Conservation (phyloP, 2,113 vertebrate species). For the Catharus minimus region DNA sequence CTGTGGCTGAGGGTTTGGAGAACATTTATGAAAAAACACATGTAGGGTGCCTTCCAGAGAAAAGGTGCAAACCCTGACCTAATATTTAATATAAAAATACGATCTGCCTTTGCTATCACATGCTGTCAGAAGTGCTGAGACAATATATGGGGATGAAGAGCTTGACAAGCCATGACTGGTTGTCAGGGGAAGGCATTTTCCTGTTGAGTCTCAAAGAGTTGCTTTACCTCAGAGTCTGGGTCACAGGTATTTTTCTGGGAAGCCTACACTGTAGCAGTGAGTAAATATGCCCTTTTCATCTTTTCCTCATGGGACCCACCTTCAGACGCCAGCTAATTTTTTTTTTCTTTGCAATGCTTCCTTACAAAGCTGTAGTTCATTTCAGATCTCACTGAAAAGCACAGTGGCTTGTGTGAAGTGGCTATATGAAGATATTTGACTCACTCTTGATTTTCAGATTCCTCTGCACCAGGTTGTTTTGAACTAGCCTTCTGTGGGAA, state of each 20-base stretch:
- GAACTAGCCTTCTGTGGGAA: background rate
- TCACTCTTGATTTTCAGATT: background rate
- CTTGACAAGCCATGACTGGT: background rate
- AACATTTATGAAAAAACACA: background rate
- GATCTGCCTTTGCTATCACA: background rate
- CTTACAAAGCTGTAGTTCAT: background rate
- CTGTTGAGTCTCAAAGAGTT: background rate
- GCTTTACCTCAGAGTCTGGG: background rate
- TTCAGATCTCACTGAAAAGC: background rate
- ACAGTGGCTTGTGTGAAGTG: background rate
- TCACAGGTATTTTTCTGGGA: background rate
- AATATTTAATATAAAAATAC: background rate
- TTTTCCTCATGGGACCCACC: background rate
- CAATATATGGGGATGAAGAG: background rate
- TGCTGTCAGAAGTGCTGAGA: background rate
- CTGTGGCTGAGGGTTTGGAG: background rate
- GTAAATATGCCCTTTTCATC: background rate
- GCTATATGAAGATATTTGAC: background rate
- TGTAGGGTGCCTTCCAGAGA: background rate
- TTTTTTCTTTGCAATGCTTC: background rate
- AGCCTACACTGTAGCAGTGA: background rate
- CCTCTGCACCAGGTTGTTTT: background rate
- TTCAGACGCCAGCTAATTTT: background rate
- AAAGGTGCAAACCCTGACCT: background rate
- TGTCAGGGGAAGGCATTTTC: background rate